Evolutionary conservation across 2,113 vertebrate genomes (phyloP), one percentile per base, ranked within the genome.

Genomic region (Mus spicilegus): DNA sequence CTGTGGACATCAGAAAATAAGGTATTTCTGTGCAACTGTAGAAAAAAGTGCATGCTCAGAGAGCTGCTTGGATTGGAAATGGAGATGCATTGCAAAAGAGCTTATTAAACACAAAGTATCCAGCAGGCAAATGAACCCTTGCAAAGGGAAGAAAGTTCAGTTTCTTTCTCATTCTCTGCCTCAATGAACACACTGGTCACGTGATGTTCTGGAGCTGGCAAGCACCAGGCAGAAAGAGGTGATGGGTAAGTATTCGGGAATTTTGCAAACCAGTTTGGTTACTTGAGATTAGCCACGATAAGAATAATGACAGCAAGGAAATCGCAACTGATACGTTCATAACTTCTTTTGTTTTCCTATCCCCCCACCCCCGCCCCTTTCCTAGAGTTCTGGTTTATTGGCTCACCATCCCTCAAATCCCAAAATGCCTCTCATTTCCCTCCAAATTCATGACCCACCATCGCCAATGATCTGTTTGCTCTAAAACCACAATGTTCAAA

Each of bases 251-350:
- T 73, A 81, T 54, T 94, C 65, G 67, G 58, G 92, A 95, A 97
- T 96, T 96, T 17, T 56, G 20, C 46, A 96, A 89, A 97, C 95
- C 2, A 14, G 89, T 96, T 96, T 95, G 89, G 93, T 95, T 82
- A 87, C 92, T 94, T 94, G 80, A 96, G 90, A 86, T 81, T 73
- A 82, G 46, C 82, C 28, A 56, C 12, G 54, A 42, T 49, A 63
- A 2, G 49, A 63, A 39, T 78, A 77, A 81, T 95, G 77, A 78
- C 13, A 89, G 67, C 75, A 36, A 16, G 30, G 80, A 92, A 95
- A 86, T 76, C 51, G 54, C 84, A 65, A 67, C 82, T 65, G 39
- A 30, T 46, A 46, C 8, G 17, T 11, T 46, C 13, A 11, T 30
- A 14, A 24, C n/a, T 85, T 8, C 58, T 78, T 7, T 9, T 33